Evolutionary conservation across 2,113 vertebrate species (phyloP), one percentile per base, ranked within the genome.

Genomic region (Rhadina sibilatrix): DNA sequence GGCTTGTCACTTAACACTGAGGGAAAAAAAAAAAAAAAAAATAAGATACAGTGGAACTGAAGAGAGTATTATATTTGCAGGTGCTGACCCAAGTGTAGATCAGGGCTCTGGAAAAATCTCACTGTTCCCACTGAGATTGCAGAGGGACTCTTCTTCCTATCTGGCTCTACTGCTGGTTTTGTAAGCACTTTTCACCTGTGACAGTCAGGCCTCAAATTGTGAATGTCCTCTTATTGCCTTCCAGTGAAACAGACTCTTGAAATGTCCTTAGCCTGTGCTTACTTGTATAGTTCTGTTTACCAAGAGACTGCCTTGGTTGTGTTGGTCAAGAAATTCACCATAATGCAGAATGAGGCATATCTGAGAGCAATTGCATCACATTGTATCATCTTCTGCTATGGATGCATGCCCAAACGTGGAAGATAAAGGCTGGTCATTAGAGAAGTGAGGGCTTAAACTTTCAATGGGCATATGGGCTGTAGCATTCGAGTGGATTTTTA

Each of bases 191-290:
- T 93, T 92, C 80, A 84, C 72, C 63, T 72, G 49, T 94, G 93
- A 97, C 91, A 94, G 91, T 84, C 89, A 95, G 91, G 93, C 92
- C 94, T 91, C 86, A 61, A 89, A 69, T 94, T 78, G 92, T 89
- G 90, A 91, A 90, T 91, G 92, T 83, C 78, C 66, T 91, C 85
- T 74, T 95, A 74, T 77, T 96, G 94, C 96, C 96, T 97, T 97
- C 93, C 91, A 75, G 65, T 85, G 89, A 88, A 97, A 96, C 57
- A 75, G 93, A 80, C 89, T 95, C 80, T 96, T 95, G 87, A 93
- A 87, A 92, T 87, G 88, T 96, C 93, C 65, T 80, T 86, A 89
- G 81, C 66, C 88, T 81, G 78, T 91, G 68, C 74, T 89, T 70
- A 46, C 83, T 83, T 94, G 85, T 90, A 28, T 91, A 83, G 95